A percentile compares a stretch with the other conserved stretches of the same genome.
Evolutionary conservation across 2,888 invertebrate genomes (phyloP).

Genomic region (Ophioninae sp.): DNA sequence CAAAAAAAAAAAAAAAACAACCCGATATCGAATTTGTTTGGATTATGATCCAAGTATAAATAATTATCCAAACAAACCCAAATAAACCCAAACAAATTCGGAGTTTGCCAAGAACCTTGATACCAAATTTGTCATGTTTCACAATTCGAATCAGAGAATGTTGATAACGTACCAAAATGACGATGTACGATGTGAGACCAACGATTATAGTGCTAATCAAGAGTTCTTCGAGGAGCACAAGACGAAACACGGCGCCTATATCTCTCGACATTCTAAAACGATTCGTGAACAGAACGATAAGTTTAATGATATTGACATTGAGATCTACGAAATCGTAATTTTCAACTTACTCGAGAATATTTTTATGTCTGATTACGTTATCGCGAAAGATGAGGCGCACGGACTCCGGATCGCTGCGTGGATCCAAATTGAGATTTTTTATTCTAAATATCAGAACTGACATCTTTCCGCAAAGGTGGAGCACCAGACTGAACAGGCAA

Average conservation of each 20-base stretch:
- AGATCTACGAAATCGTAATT: neutral
- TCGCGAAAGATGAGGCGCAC: slow-evolving; percentile 14
- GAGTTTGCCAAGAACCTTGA: neutral
- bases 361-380: slow-evolving; percentile 34
- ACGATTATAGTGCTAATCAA: slow-evolving; percentile 44
- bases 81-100: neutral
- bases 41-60: no score
- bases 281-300: neutral
- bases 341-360: slow-evolving; percentile 34
- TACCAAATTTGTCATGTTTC: neutral
- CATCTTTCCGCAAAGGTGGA: slow-evolving; percentile 49
- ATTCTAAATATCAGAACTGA: slow-evolving; percentile 43
- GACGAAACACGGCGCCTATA: slow-evolving; percentile 43
- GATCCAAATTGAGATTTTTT: slow-evolving; percentile 29
- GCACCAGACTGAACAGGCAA: neutral
- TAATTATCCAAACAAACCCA: no score
- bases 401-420: slow-evolving; percentile 1
- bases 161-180: slow-evolving; percentile 29
- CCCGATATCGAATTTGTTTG: no score
- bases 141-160: neutral
- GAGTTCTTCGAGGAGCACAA: slow-evolving; percentile 53
- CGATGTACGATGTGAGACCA: slow-evolving; percentile 44
- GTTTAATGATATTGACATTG: neutral
- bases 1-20: no score
- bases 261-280: neutral